Base-by-base conservation (phyloP, 2,888 invertebrate species). In the Trissoscelio sp. region DNA sequence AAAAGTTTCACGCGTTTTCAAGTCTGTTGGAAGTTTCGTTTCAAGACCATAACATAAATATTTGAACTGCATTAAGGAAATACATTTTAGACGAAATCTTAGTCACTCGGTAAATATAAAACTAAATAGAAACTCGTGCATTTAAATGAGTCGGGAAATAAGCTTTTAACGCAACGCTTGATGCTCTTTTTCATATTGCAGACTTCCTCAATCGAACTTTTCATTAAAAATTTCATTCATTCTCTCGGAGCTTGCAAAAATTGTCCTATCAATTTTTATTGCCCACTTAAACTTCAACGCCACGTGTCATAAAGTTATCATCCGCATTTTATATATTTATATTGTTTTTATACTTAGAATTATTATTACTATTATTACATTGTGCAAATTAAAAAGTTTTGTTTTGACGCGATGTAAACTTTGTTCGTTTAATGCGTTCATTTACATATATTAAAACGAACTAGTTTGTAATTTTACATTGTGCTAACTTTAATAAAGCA, bases 1-100 rank as follows among this genome's bases (percentile, higher is more conserved):
- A 60, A 57, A 60, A 70, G 70, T 51, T 60, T 60, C 39, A 37
- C 24, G 28, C 14, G 51, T 70, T 60, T 70, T 37, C 24, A 60
- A 70, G 57, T 57, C 46, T 46, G 1, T 31, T 20, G 28, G 24
- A 58, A 70, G 69, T 70, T 70, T 57, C 28, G 57, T 70, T 70
- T 57, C 14, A n/a, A 69, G 42, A n/a, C 46, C 69, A 70, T 70
- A 70, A 46, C 57, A 58, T 34, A 58, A 57, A 70, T 69, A 69
- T 70, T 70, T 70, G 46, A 44, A 70, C 22, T 57, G 46, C 57
- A 57, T 70, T 70, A 70, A 57, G 46, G 16, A 57, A 70, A 57
- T 55, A 46, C 12, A 34, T 57, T 70, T 57, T 28, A 46, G 37
- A 12, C 14, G 55, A 44, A 69, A 31, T 55, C 44, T 55, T 55